Percentiles rank a stretch among this genome's conserved stretches.
These are phyloP conservation scores for Periplaneta americana DNA, from an alignment of 1,140 invertebrate genomes.

Conservation along the genomic window DNA sequence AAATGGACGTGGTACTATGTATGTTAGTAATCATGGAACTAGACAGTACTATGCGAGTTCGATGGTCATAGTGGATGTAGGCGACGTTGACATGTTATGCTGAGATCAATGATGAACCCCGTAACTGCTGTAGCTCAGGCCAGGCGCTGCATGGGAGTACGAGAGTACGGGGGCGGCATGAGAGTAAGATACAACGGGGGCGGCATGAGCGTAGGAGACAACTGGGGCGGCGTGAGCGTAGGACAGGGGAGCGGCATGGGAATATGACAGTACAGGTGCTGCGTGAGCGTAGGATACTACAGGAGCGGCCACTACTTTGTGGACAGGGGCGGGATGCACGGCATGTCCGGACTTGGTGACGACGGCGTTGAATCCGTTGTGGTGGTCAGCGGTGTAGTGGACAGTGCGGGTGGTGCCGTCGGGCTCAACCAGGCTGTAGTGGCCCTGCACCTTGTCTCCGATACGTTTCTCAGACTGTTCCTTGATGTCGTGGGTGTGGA, in stretches of 20 bases:
- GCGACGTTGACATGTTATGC: no score
- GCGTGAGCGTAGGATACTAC: neutral
- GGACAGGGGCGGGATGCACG: conserved; percentile 31
- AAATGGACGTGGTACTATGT: no score
- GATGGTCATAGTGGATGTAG: no score
- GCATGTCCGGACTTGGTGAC: conserved; percentile 8
- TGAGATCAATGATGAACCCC: no score
- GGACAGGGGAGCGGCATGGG: neutral
- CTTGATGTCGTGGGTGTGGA: neutral
- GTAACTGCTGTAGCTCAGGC: neutral
- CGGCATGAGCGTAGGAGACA: neutral
- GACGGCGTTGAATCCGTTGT: neutral
- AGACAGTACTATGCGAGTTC: no score
- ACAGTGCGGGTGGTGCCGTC: neutral
- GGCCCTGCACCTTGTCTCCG: neutral
- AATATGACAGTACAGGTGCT: neutral
- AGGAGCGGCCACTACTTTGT: conserved; percentile 5
- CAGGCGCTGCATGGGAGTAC: no score
- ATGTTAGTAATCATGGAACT: no score
- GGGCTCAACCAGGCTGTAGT: neutral
- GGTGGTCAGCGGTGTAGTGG: neutral
- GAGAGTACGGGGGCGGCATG: neutral
- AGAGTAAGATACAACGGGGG: neutral
- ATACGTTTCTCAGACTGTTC: neutral
- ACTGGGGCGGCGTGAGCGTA: neutral